Base-by-base conservation (phyloP, 2,888 invertebrate species). In the Stenotaenia linearis region DNA sequence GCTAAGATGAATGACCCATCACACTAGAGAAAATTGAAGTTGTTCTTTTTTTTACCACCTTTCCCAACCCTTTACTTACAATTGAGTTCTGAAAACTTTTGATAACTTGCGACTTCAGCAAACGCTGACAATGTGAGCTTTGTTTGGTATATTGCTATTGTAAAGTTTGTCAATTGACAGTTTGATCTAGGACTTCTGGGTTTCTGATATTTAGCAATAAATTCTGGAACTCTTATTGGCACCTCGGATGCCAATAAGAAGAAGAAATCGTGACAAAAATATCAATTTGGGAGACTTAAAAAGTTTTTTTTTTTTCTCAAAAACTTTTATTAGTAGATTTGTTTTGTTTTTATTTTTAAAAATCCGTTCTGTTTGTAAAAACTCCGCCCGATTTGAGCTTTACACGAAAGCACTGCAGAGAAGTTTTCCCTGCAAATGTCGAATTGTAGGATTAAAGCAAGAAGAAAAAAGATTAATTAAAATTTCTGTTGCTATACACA, bases 1-100 rank as follows among this genome's bases (percentile, higher is more conserved):
- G 25, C 69, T 28, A 69, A 69, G 69, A 69, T 69, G 69, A 69
- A 69, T 69, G 69, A 69, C 69, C 69, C 69, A 69, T 69, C 69
- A 69, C 28, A 69, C 69, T 28, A 69, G 69, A 69, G 69, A 69
- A 69, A 69, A 69, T 69, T 69, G 69, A 69, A 69, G 28, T 69
- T 69, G 28, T 69, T 28, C 28, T 69, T 61, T 61, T 61, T 61
- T 69, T 50, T 50, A 18, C 6, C 7, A 25, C n/a, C 25, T 69
- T 25, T 28, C 15, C 4, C 12, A 69, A 69, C 69, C 28, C 69
- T 69, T 69, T 69, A 7, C 28, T 69, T 0, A 69, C 69, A 28
- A 69, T 69, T 28, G 28, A 69, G 25, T 69, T 69, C 10, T 69
- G 69, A 69, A 61, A 69, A 69, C 69, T 69, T 69, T 12, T 3